A percentile compares a stretch with the other conserved stretches of the same genome.
Conservation (phyloP, 2,797 vertebrate species). For the Delichon dasypus region DNA sequence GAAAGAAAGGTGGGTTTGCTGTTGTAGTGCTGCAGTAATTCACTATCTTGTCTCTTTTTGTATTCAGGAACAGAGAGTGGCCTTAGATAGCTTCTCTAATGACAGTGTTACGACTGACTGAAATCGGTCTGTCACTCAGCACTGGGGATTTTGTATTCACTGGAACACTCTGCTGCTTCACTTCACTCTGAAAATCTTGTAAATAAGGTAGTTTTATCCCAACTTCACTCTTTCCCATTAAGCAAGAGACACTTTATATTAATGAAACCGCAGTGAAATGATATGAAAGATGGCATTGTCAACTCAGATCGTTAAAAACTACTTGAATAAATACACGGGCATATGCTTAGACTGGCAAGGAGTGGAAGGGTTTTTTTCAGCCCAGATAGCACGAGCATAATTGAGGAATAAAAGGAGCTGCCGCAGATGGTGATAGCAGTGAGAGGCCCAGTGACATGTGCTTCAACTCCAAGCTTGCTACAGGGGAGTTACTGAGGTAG, state of each 20-base stretch:
- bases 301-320: neutral
- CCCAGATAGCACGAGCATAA: neutral
- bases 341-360: slow-evolving; percentile 38
- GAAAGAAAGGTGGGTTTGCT: neutral
- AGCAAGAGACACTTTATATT: neutral
- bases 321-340: neutral
- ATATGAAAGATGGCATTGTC: neutral
- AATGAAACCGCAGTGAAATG: neutral
- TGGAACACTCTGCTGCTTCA: neutral
- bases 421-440: slow-evolving; percentile 37
- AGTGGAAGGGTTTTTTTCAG: neutral
- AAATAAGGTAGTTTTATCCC: neutral
- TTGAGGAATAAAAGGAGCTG: slow-evolving; percentile 4
- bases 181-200: neutral
- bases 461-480: neutral
- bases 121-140: neutral
- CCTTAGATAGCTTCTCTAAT: neutral
- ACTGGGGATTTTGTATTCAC: neutral
- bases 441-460: slow-evolving; percentile 10
- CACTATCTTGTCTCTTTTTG: neutral
- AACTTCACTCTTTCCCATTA: neutral
- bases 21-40: neutral
- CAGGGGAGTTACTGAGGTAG: neutral
- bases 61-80: neutral
- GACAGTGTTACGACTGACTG: neutral